Base-by-base conservation (phyloP, 2,888 invertebrate genomes). In the Eilema depressum region DNA sequence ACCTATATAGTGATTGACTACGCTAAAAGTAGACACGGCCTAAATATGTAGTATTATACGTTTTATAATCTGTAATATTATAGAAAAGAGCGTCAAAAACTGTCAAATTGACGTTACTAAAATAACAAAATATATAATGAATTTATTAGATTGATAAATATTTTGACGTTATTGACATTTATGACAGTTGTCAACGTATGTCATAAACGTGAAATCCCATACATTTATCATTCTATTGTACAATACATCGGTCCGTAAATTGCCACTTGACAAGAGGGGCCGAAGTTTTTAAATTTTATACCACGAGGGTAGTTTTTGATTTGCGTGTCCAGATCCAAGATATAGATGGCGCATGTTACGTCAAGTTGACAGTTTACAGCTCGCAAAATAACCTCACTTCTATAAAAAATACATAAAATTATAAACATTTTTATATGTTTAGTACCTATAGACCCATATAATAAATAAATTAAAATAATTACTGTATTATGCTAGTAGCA, bases 11-110 rank as follows among this genome's bases (percentile, higher is more conserved):
- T 23, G 17, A 20, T 10, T 76, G 56, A 69, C 61, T 80, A 64
- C 68, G 67, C 68, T 73, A 66, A 68, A 73, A 76, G 84, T 86
- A 86, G 87, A 81, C 61, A 74, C 82, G 87, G 86, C 86, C 86
- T 86, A 86, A 86, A 68, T 67, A 68, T 67, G 72, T 85, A 84
- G 83, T n/a, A 64, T n/a, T 76, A 75, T 72, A 57, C 65, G 12
- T 75, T 66, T 73, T 76, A 37, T 77, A 75, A 60, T 65, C 68
- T 59, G 66, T 75, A 70, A 65, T 20, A 65, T 65, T 62, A 65
- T 74, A 74, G 23, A 72, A 41, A 60, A 59, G 47, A 47, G 28
- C 62, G 68, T 66, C 37, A 59, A 37, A 56, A 66, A 71, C 71
- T 73, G 73, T 74, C 66, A 59, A 41, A 1, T 23, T 61, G 61